Conservation (phyloP, 2,888 invertebrate genomes). For the Punctoribates punctum region DNA sequence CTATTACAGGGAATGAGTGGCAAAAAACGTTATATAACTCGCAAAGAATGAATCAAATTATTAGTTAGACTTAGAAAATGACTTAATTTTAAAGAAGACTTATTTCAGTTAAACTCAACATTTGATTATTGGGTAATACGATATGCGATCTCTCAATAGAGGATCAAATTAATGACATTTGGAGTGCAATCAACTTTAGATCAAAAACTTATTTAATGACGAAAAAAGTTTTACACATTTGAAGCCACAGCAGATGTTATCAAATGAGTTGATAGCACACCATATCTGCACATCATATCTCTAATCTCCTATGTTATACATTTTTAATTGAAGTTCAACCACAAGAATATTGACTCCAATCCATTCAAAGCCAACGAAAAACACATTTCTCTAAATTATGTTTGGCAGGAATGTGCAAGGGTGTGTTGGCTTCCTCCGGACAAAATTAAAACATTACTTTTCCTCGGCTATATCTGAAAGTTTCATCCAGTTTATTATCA, state of each 20-base stretch:
- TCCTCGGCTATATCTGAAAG: too few species aligned
- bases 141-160: neutral
- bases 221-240: neutral
- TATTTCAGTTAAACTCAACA: neutral
- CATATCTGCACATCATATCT: too few species aligned
- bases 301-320: too few species aligned
- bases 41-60: neutral
- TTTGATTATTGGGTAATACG: neutral
- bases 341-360: too few species aligned
- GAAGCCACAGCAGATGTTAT: neutral
- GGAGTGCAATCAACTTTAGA: slow-evolving; percentile 9
- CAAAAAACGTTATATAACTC: neutral
- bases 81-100: neutral
- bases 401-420: too few species aligned
- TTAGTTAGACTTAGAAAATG: slow-evolving; percentile 4
- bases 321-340: too few species aligned
- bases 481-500: too few species aligned
- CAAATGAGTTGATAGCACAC: slow-evolving; percentile 2
- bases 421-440: too few species aligned
- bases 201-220: neutral
- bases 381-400: too few species aligned
- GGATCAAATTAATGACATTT: neutral
- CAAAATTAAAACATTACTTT: too few species aligned
- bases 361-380: too few species aligned
- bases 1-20: neutral